A percentile compares a stretch with the other conserved stretches of the same genome.
Evolutionary conservation across 1,140 invertebrate species (phyloP).

Genomic region (Pemphigus obesinymphae): DNA sequence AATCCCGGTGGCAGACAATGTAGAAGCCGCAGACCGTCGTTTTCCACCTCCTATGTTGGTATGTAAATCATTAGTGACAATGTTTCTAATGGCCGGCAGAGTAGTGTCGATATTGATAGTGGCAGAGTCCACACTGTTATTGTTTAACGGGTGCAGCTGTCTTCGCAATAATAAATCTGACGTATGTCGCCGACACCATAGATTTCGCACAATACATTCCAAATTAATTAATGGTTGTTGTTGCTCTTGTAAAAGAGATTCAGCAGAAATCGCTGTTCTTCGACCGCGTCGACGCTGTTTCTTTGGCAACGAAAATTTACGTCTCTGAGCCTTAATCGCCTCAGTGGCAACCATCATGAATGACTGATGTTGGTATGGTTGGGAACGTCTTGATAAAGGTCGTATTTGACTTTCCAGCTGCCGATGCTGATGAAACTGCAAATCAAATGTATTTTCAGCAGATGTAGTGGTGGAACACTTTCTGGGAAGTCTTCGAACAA

Average conservation of each 20-base stretch:
- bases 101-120: background rate
- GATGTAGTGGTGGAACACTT: background rate
- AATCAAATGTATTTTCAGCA: background rate
- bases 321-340: background rate
- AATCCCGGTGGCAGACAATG: background rate
- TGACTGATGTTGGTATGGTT: background rate
- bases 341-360: conserved; percentile 1
- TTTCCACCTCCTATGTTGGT: background rate
- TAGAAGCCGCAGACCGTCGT: background rate
- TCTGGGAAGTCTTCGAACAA: background rate
- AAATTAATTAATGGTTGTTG: background rate
- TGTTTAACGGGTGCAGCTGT: background rate
- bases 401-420: background rate
- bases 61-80: too few relatives aligned
- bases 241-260: background rate
- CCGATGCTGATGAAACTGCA: background rate
- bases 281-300: background rate
- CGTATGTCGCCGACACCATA: conserved; percentile 1
- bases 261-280: background rate
- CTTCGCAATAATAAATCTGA: background rate
- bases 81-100: background rate
- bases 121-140: background rate
- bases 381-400: background rate
- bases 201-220: background rate
- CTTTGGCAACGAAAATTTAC: background rate